Conservation (phyloP, 2,113 vertebrate genomes). For the Protobothrops flavoviridis region DNA sequence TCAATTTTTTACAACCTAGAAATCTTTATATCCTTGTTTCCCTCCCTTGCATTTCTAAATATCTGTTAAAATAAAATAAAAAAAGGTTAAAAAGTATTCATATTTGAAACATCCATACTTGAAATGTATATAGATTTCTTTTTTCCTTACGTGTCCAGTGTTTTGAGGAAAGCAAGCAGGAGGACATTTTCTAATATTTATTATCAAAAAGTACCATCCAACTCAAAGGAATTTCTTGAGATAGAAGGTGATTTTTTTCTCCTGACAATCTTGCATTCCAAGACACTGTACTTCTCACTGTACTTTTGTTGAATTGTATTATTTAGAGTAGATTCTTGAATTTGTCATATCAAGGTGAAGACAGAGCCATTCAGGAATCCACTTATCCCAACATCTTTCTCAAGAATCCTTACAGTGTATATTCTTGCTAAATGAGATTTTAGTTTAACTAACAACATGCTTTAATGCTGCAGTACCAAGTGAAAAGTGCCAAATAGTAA, state of each 20-base stretch:
- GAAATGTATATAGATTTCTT: not conserved
- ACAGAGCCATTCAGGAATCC: constrained; percentile 13
- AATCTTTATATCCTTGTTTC: not conserved
- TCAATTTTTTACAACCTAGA: not conserved
- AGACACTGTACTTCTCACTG: not conserved
- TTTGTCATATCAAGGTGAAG: not conserved
- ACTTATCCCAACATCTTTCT: constrained; percentile 4
- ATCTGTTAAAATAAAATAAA: not conserved
- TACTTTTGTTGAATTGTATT: not conserved
- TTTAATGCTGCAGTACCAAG: constrained; percentile 3
- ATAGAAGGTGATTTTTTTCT: not conserved
- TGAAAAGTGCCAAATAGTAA: constrained; percentile 1
- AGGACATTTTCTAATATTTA: not conserved
- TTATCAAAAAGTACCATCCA: not conserved
- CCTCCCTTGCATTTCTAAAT: not conserved
- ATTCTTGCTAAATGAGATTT: constrained; percentile 36
- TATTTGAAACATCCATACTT: not conserved
- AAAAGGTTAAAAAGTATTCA: not conserved
- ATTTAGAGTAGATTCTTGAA: not conserved
- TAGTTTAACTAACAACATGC: constrained; percentile 17
- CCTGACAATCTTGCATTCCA: not conserved
- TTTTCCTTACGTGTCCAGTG: not conserved
- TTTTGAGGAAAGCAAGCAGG: not conserved
- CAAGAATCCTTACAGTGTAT: constrained; percentile 7
- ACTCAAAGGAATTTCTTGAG: not conserved